Conservation (phyloP, 1,140 invertebrate species). For the Drosophila tsacasi region DNA sequence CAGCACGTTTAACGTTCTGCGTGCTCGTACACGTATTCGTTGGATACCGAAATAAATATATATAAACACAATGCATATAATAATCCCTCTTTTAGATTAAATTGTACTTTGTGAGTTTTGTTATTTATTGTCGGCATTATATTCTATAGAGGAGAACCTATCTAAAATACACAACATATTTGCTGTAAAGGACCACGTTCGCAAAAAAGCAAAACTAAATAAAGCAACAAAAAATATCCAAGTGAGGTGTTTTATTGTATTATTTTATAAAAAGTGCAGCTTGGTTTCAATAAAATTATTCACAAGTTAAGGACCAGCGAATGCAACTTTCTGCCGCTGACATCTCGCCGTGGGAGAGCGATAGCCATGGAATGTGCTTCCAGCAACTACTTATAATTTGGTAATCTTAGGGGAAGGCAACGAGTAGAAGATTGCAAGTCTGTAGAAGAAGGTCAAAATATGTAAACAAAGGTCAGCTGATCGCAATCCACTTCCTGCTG, state of each 20-base stretch:
- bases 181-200: constrained; percentile 75
- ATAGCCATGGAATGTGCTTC: too few species aligned
- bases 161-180: constrained; percentile 78
- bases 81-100: constrained; percentile 61
- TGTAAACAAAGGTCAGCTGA: too few species aligned
- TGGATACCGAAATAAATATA: constrained; percentile 27
- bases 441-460: too few species aligned
- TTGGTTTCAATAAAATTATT: too few species aligned
- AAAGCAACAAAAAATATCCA: constrained; percentile 74
- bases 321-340: too few species aligned
- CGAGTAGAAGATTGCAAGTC: too few species aligned
- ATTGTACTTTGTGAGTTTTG: constrained; percentile 82
- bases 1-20: constrained; percentile 66
- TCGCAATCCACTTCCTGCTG: too few species aligned
- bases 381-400: too few species aligned
- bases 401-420: too few species aligned
- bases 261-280: background rate
- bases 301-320: too few species aligned
- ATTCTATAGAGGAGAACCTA: constrained; percentile 48
- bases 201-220: constrained; percentile 74
- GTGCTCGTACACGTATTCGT: constrained; percentile 33
- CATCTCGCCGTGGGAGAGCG: too few species aligned
- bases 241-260: background rate
- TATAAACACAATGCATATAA: constrained; percentile 36
- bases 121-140: constrained; percentile 83